Base-by-base conservation (phyloP, 2,113 vertebrate species). In the Crocuta crocuta region DNA sequence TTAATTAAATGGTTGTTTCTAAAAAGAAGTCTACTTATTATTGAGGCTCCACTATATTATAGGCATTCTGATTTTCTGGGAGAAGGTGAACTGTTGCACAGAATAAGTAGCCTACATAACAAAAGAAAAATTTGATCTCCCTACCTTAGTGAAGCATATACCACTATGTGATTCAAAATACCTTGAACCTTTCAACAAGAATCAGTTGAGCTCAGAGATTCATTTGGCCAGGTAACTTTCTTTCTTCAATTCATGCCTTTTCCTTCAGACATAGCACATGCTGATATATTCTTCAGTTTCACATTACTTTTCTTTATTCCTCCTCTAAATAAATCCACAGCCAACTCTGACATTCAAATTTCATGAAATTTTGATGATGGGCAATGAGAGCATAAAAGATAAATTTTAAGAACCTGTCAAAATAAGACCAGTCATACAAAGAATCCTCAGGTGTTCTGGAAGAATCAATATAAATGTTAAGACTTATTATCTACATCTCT, bases 401-500 rank as follows among this genome's bases (percentile, higher is more conserved):
- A 92, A 63, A 28, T 86, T 94, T 89, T 39, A 80, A 83, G 50
- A 65, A 96, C 43, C 33, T 94, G 61, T 78, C 71, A 94, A 71
- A 93, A 66, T 71, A 93, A 87, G 12, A 78, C 28, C 21, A 70
- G n/a, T 21, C 33, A 86, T n/a, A 19, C 70, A 88, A 92, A 89
- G 39, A 63, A 28, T 48, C 15, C 10, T 92, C 66, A 82, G 28
- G 24, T 85, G 78, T 5, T 78, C 31, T 90, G 16, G 5, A 31
- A 93, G 28, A 35, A 78, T 78, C 92, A 88, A 94, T 89, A 86
- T 39, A 71, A 94, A 81, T 94, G 17, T 70, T 92, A 88, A 80
- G 28, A 55, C 19, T 70, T 89, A 73, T 5, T 65, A 23, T 55
- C 4, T 61, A 5, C 74, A 45, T 68, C 16, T 80, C 65, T 74